phyloP scores from a whole-genome alignment of 1,140 invertebrate species.

The Drosophila oshimai region DNA sequence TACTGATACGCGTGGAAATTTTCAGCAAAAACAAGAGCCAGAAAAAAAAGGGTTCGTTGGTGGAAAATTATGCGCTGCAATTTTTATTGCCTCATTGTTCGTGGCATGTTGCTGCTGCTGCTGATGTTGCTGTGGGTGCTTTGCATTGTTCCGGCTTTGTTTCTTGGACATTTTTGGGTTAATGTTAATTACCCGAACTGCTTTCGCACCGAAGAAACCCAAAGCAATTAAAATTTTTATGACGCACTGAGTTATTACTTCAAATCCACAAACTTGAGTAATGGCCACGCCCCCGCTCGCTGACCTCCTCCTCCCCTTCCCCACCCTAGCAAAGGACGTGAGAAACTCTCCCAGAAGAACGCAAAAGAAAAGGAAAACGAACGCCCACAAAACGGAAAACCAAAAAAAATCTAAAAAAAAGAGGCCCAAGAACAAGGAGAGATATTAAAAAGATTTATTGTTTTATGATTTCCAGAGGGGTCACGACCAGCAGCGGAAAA shows the following conservation, averaged over 20 bases:
- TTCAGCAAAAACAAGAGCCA: constrained; percentile 18
- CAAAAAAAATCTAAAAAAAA: constrained; percentile 31
- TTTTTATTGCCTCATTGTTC: constrained; percentile 80
- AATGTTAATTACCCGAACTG: constrained; percentile 81
- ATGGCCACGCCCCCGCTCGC: constrained; percentile 47
- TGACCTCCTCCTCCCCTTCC: background rate
- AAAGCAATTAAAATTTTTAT: constrained; percentile 81
- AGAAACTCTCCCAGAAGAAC: constrained; percentile 51
- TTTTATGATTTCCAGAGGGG: constrained; percentile 67
- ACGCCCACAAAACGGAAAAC: constrained; percentile 50
- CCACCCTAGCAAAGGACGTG: constrained; percentile 54
- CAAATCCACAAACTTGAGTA: constrained; percentile 80
- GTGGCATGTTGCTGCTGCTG: constrained; percentile 46
- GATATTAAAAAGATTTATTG: constrained; percentile 81
- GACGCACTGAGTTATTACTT: constrained; percentile 80
- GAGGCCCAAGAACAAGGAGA: constrained; percentile 32
- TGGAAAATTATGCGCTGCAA: constrained; percentile 77
- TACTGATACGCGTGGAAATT: constrained; percentile 79
- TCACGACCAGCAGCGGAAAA: constrained; percentile 22
- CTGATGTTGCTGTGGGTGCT: constrained; percentile 48
- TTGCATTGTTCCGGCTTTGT: constrained; percentile 64
- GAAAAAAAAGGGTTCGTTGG: constrained; percentile 57
- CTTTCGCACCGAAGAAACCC: constrained; percentile 69
- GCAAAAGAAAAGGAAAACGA: constrained; percentile 61
- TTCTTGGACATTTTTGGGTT: constrained; percentile 73